Conservation (phyloP, 2,113 vertebrate species). For the Zosterops lateralis region DNA sequence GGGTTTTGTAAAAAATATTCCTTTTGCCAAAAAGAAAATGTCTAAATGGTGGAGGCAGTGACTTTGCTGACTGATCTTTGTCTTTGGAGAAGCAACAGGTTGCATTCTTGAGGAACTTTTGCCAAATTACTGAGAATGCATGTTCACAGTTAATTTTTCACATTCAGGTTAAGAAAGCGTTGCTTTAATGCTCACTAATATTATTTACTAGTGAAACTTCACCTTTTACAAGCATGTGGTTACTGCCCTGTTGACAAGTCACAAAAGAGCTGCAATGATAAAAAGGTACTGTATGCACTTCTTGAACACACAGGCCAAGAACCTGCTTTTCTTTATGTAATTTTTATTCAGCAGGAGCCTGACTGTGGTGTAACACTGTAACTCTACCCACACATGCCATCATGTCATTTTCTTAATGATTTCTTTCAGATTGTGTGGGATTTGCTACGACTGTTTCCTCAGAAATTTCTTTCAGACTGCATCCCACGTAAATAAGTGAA, state of each 20-base stretch:
- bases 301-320: background rate
- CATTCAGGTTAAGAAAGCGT: background rate
- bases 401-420: conserved; percentile 42
- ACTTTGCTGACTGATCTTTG: background rate
- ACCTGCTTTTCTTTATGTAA: background rate
- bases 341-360: background rate
- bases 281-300: background rate
- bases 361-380: conserved; percentile 36
- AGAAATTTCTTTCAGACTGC: conserved; percentile 5
- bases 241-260: background rate
- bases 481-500: background rate
- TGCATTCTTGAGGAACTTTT: background rate
- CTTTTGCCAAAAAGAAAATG: background rate
- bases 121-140: background rate
- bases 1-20: background rate
- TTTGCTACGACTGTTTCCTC: background rate
- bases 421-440: conserved; percentile 50
- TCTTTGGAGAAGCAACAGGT: background rate
- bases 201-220: background rate
- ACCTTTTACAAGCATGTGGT: background rate
- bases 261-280: background rate
- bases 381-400: background rate
- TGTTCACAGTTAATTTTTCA: background rate
- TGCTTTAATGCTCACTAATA: background rate
- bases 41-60: background rate